Percentiles rank a stretch among this genome's conserved stretches.
These are phyloP conservation scores for Atrina japonica DNA, from an alignment of 2,888 invertebrate species.

Conservation along the genomic window DNA sequence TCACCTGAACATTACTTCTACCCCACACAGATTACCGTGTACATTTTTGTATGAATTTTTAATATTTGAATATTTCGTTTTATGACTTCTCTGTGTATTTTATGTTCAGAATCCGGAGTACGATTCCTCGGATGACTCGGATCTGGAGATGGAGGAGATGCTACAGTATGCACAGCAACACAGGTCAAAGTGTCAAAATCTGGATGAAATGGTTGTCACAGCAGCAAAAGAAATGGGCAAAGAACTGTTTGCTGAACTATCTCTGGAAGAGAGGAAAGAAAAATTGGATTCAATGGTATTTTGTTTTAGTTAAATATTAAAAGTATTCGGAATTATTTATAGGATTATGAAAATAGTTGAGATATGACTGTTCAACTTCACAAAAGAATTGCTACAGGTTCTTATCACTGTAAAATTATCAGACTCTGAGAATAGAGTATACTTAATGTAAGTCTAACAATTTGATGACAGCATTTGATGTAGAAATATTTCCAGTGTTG, in stretches of 20 bases:
- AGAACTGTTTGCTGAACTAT: constrained; percentile 88
- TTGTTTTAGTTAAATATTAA: too few relatives aligned
- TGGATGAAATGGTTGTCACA: constrained; percentile 86
- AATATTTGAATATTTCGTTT: constrained; percentile 15
- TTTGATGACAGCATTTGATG: too few relatives aligned
- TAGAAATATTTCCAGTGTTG: too few relatives aligned
- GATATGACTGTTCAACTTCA: too few relatives aligned
- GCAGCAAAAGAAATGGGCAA: constrained; percentile 93
- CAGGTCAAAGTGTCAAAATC: constrained; percentile 52
- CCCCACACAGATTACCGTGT: not conserved
- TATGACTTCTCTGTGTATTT: too few relatives aligned
- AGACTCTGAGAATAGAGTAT: too few relatives aligned
- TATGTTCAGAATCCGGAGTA: constrained; percentile 21
- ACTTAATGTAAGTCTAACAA: too few relatives aligned
- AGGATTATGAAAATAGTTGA: too few relatives aligned
- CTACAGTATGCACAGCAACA: constrained; percentile 32
- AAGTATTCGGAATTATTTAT: too few relatives aligned
- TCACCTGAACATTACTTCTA: too few relatives aligned
- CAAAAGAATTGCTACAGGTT: too few relatives aligned
- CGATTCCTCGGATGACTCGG: constrained; percentile 53
- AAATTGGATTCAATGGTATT: constrained; percentile 93
- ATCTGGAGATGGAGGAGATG: constrained; percentile 44
- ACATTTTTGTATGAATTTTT: not conserved
- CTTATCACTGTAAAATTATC: too few relatives aligned
- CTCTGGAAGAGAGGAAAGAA: constrained; percentile 86